Base-by-base conservation (phyloP, 53 echinoderm and acorn worm genomes). In the Echinarachnius parma region DNA sequence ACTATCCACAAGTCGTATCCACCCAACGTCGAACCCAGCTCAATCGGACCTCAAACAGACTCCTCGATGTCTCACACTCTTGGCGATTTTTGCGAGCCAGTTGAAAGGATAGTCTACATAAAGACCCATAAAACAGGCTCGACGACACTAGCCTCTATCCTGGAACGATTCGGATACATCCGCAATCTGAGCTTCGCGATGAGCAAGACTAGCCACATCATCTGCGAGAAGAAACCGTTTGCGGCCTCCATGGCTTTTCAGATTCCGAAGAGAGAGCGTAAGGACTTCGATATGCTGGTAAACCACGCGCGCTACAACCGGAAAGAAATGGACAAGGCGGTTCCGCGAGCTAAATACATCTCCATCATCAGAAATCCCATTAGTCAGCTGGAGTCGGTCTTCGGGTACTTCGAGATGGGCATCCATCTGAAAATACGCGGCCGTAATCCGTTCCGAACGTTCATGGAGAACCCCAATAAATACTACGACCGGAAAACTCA, bases 111-210 rank as follows among this genome's bases (percentile, higher is more conserved):
- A 16, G 80, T 90, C 11, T 86, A 61, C 16, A 55, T 79, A 25
- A 86, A 90, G 66, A 90, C 82, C 4, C 86, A 90, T 58, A 90
- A 86, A 35, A 86, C 90, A 13, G 90, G 72, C 26, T 82, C 86
- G 26, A 75, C 86, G 8, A 89, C 86, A n/a, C 25, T 84, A 23
- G 80, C 86, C 2, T 44, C 83, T 0, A 82, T 86, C 14, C 64
- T 91, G 5, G 79, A 86, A 36, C 59, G 91, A 15, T 91, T 76
- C 75, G 91, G 86, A 1, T 86, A 86, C 65, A 46, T 19, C 9
- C 48, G 77, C 5, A 66, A 72, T 53, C 74, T 81, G 7, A 58
- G 55, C 34, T 85, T 85, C 70, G 81, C 86, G 50, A 20, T 89
- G 31, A 35, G 32, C 13, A 18, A 46, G 19, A 9, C 0, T 0